Evolutionary conservation across 2,113 vertebrate genomes (phyloP).

Genomic region (Cynocephalus volans): DNA sequence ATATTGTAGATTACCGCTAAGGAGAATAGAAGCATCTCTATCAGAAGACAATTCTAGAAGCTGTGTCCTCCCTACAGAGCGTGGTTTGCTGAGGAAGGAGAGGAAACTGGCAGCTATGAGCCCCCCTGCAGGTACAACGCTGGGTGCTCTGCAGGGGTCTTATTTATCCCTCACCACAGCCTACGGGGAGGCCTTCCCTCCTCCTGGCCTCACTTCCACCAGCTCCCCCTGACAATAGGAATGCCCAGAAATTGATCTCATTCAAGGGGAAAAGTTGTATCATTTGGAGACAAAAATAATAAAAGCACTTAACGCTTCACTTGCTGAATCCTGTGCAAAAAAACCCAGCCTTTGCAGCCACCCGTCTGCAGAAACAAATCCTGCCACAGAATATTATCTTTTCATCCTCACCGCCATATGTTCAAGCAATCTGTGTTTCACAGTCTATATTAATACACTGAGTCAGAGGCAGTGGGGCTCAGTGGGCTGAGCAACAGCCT

Average conservation of each 20-base stretch:
- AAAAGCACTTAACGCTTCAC: slow-evolving; percentile 82
- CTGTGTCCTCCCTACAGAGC: not conserved
- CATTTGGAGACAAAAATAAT: slow-evolving; percentile 84
- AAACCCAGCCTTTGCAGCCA: slow-evolving; percentile 73
- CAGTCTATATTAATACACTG: slow-evolving; percentile 80
- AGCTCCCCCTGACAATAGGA: slow-evolving; percentile 70
- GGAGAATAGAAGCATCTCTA: not conserved
- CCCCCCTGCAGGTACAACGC: not conserved
- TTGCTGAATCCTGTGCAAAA: slow-evolving; percentile 61
- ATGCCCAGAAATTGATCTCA: slow-evolving; percentile 76
- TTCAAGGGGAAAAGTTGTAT: slow-evolving; percentile 81
- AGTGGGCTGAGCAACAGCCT: slow-evolving; percentile 80
- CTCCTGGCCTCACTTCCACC: not conserved
- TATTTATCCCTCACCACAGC: slow-evolving; percentile 43
- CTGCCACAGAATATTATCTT: slow-evolving; percentile 84
- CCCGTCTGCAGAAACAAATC: slow-evolving; percentile 76
- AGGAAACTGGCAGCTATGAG: not conserved
- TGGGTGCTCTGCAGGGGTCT: slow-evolving; percentile 9
- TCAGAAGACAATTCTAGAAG: slow-evolving; percentile 24
- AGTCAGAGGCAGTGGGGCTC: slow-evolving; percentile 81
- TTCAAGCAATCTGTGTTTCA: slow-evolving; percentile 87
- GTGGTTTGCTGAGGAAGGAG: not conserved
- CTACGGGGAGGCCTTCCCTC: slow-evolving; percentile 38
- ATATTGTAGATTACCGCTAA: not conserved
- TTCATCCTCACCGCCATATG: slow-evolving; percentile 87